phyloP scores from a whole-genome alignment of 2,797 vertebrate genomes.

The Lacerta viridis region DNA sequence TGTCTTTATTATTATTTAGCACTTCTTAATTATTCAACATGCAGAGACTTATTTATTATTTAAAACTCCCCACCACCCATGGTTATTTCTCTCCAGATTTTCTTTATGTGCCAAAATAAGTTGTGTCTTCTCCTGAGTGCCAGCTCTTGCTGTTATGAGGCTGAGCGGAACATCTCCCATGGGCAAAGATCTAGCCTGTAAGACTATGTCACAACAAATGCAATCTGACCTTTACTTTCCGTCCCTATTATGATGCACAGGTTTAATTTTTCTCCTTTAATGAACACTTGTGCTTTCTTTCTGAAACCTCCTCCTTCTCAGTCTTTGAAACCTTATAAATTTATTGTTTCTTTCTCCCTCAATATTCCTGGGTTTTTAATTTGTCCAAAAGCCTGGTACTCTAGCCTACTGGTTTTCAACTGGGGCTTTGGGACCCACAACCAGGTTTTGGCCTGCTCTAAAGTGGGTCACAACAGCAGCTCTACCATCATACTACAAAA shows the following conservation, averaged over 20 bases:
- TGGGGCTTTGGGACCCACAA: too few species aligned
- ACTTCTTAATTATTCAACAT: slow-evolving; percentile 13
- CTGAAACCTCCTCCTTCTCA: not conserved
- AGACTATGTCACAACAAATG: not conserved
- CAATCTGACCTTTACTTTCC: slow-evolving; percentile 9
- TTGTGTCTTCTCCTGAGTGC: slow-evolving; percentile 28
- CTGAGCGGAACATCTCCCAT: not conserved
- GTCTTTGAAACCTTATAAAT: not conserved
- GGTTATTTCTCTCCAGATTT: slow-evolving; percentile 14
- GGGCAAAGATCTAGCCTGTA: not conserved
- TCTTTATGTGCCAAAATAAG: not conserved
- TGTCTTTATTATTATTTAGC: slow-evolving; percentile 52
- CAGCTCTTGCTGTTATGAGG: not conserved
- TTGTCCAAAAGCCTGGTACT: not conserved
- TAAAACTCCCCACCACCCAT: not conserved
- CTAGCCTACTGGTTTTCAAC: too few species aligned
- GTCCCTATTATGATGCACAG: slow-evolving; percentile 19
- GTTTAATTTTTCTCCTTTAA: slow-evolving; percentile 34
- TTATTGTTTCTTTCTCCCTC: not conserved
- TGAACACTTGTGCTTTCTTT: not conserved
- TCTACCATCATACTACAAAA: too few species aligned
- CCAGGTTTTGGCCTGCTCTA: too few species aligned
- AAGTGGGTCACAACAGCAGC: too few species aligned
- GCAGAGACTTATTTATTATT: not conserved
- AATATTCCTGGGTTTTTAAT: not conserved